Evolutionary conservation across 2,113 vertebrate genomes (phyloP).

Genomic region (Callaeas wilsoni): DNA sequence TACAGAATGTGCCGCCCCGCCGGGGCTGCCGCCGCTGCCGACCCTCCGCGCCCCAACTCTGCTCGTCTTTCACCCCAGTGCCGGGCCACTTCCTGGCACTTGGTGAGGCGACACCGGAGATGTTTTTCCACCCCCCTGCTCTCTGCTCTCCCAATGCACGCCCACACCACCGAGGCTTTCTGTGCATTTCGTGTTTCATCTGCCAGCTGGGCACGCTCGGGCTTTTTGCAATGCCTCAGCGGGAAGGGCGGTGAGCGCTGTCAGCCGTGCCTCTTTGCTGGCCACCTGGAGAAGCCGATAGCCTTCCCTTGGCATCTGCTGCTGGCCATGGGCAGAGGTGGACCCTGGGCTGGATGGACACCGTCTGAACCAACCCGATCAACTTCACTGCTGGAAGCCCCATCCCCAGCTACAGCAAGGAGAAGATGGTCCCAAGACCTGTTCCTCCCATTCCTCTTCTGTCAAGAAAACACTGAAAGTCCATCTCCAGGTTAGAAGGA

Average conservation of each 20-base stretch:
- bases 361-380: rapidly evolving
- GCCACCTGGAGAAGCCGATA: rapidly evolving
- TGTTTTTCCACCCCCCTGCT: not conserved
- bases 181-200: not conserved
- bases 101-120: not conserved
- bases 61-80: not conserved
- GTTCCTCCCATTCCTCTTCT: not conserved
- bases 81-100: slow-evolving; percentile 4
- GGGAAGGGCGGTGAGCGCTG: not conserved
- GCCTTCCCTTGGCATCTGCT: not conserved
- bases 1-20: not conserved
- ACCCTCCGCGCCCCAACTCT: not conserved
- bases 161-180: not conserved
- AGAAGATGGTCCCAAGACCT: rapidly evolving
- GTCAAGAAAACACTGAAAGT: not conserved
- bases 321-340: not conserved
- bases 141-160: not conserved
- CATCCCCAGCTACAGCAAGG: not conserved
- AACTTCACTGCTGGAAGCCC: not conserved
- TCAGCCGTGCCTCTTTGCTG: not conserved
- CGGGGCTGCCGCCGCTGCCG: not conserved
- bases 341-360: not conserved
- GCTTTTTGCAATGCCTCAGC: not conserved
- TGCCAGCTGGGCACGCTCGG: not conserved
- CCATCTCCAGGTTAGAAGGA: not conserved